A percentile compares a stretch with the other conserved stretches of the same genome.
phyloP scores from a whole-genome alignment of 37 sponge, comb jelly and placozoan genomes.

The Corticium candelabrum region DNA sequence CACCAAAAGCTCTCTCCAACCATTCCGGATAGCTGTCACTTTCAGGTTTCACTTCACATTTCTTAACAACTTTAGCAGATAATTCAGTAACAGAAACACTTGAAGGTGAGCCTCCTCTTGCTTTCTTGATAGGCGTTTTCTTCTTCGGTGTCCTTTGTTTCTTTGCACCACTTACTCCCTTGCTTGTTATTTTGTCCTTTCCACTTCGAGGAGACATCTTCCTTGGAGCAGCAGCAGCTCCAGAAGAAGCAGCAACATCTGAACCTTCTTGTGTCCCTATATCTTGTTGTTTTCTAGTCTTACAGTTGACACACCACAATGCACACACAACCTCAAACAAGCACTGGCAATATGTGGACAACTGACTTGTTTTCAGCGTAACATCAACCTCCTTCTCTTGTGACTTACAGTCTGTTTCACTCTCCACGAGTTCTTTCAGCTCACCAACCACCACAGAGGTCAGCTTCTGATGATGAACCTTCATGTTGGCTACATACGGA shows the following conservation, averaged over 20 bases:
- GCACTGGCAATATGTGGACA: conserved; percentile 72
- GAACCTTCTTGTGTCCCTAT: neutral
- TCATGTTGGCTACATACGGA: neutral
- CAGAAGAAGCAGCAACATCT: neutral
- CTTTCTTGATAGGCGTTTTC: neutral
- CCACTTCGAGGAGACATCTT: conserved; percentile 13
- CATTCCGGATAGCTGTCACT: neutral
- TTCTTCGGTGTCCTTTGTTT: conserved; percentile 1
- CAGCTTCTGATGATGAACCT: neutral
- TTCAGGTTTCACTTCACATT: neutral
- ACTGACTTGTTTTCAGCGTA: conserved; percentile 5
- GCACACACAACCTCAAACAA: conserved; percentile 51
- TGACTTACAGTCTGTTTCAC: conserved; percentile 14
- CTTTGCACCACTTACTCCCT: neutral
- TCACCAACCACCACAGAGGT: conserved; percentile 28
- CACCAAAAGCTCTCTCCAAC: neutral
- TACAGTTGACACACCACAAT: neutral
- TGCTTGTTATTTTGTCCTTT: conserved; percentile 16
- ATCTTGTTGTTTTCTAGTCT: neutral
- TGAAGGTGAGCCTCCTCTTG: neutral
- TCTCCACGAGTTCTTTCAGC: conserved; percentile 36
- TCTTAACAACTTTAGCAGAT: neutral
- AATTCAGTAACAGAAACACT: neutral
- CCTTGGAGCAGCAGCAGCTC: neutral
- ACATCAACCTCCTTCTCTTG: neutral